Conservation (phyloP, 2,888 invertebrate genomes). For the Pandemis corylana region DNA sequence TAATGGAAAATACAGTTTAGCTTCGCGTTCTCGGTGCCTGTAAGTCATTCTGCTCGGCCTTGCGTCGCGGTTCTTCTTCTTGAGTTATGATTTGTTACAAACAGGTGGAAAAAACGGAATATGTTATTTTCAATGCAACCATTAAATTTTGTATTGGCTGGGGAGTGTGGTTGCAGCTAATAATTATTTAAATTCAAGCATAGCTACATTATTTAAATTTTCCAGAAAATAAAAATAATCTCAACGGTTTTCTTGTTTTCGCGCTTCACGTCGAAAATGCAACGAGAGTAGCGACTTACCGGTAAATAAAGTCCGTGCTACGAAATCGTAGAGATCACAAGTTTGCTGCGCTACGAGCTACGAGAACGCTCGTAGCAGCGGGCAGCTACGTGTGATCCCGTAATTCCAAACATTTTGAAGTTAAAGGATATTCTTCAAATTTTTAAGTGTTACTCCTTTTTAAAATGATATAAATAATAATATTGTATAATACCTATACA, state of each 20-base stretch:
- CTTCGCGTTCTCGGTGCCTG: slow-evolving; percentile 71
- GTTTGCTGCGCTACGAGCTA: slow-evolving; percentile 1
- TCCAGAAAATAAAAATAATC: not conserved
- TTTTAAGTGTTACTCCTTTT: no score
- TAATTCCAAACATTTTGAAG: not conserved
- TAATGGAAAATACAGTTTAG: slow-evolving; percentile 81
- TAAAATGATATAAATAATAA: no score
- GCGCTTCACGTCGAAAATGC: not conserved
- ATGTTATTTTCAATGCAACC: not conserved
- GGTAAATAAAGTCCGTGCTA: slow-evolving; percentile 1
- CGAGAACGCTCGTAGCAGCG: slow-evolving; percentile 1
- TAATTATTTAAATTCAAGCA: no score
- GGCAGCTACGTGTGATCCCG: not conserved
- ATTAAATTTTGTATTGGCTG: no score
- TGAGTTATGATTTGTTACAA: not conserved
- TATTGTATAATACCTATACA: no score
- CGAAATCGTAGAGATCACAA: slow-evolving; percentile 11
- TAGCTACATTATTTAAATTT: no score
- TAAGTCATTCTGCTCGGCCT: slow-evolving; percentile 38
- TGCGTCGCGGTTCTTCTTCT: slow-evolving; percentile 2
- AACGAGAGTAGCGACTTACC: not conserved
- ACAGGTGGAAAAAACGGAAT: not conserved
- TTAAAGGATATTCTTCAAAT: not conserved
- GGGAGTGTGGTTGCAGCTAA: no score
- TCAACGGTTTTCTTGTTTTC: not conserved